These are phyloP conservation scores for Caloenas nicobarica DNA, from an alignment of 2,113 vertebrate species.

Conservation along the genomic window DNA sequence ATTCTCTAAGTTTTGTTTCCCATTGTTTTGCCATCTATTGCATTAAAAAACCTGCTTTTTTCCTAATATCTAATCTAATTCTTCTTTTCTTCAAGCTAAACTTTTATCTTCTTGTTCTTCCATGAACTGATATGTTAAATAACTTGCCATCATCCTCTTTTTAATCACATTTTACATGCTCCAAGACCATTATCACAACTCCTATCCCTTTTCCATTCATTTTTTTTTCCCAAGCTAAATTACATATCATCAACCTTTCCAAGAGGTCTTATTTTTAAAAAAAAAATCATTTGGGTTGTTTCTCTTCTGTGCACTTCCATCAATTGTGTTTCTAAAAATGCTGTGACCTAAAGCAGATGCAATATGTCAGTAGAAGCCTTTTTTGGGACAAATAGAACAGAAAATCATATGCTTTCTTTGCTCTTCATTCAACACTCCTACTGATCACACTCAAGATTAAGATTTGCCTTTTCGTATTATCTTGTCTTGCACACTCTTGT, in stretches of 20 bases:
- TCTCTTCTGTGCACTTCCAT: not conserved
- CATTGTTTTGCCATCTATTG: not conserved
- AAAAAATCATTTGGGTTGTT: rapidly evolving
- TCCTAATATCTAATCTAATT: not conserved
- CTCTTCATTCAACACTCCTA: not conserved
- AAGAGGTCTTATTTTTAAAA: not conserved
- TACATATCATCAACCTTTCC: not conserved
- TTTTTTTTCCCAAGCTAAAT: not conserved
- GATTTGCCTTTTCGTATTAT: not conserved
- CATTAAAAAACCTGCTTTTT: rapidly evolving
- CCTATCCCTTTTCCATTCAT: rapidly evolving
- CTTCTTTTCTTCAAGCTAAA: not conserved
- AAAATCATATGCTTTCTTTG: not conserved
- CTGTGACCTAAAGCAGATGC: not conserved
- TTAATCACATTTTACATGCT: not conserved
- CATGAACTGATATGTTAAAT: not conserved
- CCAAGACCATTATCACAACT: not conserved
- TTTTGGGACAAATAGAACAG: not conserved
- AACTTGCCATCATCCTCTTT: not conserved
- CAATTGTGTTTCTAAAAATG: not conserved
- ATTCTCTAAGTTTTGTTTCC: not conserved
- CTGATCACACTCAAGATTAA: not conserved
- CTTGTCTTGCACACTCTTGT: not conserved
- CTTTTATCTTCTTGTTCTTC: not conserved
- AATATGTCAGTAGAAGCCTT: not conserved